phyloP scores from a whole-genome alignment of 2,888 invertebrate species.

The Piscicola geometra region DNA sequence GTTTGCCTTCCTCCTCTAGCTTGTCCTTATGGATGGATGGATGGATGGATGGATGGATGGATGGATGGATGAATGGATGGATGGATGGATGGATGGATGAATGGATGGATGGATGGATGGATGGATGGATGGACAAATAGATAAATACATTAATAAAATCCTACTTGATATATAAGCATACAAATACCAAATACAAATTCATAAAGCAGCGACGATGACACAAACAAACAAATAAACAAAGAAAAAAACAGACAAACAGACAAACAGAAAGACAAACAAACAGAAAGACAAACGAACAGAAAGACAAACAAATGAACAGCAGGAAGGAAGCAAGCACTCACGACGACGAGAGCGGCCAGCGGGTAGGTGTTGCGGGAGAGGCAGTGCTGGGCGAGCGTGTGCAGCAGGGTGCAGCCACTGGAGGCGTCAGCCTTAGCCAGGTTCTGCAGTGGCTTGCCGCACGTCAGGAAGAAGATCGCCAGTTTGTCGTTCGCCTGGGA shows the following conservation, averaged over 20 bases:
- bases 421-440: too few relatives aligned
- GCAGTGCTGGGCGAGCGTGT: too few relatives aligned
- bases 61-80: not conserved
- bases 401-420: too few relatives aligned
- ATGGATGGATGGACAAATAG: not conserved
- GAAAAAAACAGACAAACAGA: not conserved
- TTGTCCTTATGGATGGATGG: conserved; percentile 14
- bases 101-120: not conserved
- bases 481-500: too few relatives aligned
- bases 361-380: too few relatives aligned
- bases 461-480: too few relatives aligned
- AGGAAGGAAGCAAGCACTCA: conserved; percentile 3
- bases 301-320: not conserved
- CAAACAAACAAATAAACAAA: not conserved
- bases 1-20: conserved; percentile 32
- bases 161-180: too few relatives aligned
- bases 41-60: too few relatives aligned
- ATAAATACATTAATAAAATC: not conserved
- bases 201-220: too few relatives aligned
- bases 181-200: too few relatives aligned
- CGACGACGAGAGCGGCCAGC: too few relatives aligned
- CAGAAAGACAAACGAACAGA: not conserved
- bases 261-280: not conserved
- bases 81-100: conserved; percentile 8
- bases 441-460: too few relatives aligned